Conservation (phyloP, 2,888 invertebrate species). For the Tipula confusa region DNA sequence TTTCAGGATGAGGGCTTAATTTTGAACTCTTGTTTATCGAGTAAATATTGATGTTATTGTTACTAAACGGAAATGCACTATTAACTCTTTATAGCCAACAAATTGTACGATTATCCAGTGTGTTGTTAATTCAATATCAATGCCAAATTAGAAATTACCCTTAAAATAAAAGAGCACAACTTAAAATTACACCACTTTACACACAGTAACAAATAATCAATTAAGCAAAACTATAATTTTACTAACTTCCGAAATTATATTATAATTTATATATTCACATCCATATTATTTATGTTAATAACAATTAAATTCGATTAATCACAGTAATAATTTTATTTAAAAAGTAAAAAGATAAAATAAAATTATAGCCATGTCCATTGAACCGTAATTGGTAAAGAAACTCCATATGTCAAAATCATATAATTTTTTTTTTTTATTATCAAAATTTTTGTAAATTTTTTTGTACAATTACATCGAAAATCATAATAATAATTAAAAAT, state of each 20-base stretch:
- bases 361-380: slow-evolving; percentile 28
- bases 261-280: neutral
- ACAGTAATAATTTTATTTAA: neutral
- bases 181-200: neutral
- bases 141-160: neutral
- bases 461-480: slow-evolving; percentile 17
- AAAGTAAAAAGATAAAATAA: neutral
- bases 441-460: slow-evolving; percentile 26
- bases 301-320: neutral
- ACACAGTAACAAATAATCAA: neutral
- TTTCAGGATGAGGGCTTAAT: too few relatives aligned
- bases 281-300: neutral
- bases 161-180: neutral
- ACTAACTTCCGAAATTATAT: neutral
- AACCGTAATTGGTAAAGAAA: slow-evolving; percentile 27
- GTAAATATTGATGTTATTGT: too few relatives aligned
- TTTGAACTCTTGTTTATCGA: too few relatives aligned
- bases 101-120: neutral
- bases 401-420: slow-evolving; percentile 27
- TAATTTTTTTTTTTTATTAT: neutral
- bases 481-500: neutral
- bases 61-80: too few relatives aligned
- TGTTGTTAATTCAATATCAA: neutral
- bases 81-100: too few relatives aligned
- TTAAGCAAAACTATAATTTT: neutral